These are phyloP conservation scores for Nasonia oneida DNA, from an alignment of 2,888 invertebrate genomes.

Conservation along the genomic window DNA sequence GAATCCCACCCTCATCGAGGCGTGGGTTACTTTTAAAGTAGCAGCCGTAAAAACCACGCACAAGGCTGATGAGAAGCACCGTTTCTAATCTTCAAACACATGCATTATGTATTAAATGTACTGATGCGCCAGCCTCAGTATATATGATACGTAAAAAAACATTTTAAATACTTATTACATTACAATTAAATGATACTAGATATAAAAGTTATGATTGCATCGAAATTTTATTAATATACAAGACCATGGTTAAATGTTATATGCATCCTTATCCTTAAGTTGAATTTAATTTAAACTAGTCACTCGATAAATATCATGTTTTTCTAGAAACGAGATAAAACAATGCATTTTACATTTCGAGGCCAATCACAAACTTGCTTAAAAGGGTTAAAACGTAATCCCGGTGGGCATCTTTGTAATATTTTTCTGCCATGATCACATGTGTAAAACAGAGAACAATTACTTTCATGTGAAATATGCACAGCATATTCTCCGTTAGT, in stretches of 20 bases:
- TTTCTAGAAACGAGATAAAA: neutral
- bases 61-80: neutral
- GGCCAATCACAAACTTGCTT: conserved; percentile 64
- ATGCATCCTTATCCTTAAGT: no score
- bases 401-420: conserved; percentile 59
- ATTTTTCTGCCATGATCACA: conserved; percentile 61
- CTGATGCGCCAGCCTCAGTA: neutral
- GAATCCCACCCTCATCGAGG: conserved; percentile 65
- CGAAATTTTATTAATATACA: neutral
- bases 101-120: neutral
- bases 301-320: neutral
- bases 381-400: conserved; percentile 58
- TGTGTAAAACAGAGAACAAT: conserved; percentile 63
- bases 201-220: neutral
- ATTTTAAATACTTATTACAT: neutral
- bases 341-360: conserved; percentile 48
- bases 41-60: neutral
- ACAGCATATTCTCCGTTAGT: conserved; percentile 42
- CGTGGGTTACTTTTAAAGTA: conserved; percentile 67
- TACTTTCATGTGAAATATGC: conserved; percentile 60
- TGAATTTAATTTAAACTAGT: no score
- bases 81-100: neutral
- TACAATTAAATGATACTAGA: no score
- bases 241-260: no score
- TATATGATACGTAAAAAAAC: neutral